Evolutionary conservation across 2,797 vertebrate species (phyloP).

Genomic region (Oreochromis grahami): DNA sequence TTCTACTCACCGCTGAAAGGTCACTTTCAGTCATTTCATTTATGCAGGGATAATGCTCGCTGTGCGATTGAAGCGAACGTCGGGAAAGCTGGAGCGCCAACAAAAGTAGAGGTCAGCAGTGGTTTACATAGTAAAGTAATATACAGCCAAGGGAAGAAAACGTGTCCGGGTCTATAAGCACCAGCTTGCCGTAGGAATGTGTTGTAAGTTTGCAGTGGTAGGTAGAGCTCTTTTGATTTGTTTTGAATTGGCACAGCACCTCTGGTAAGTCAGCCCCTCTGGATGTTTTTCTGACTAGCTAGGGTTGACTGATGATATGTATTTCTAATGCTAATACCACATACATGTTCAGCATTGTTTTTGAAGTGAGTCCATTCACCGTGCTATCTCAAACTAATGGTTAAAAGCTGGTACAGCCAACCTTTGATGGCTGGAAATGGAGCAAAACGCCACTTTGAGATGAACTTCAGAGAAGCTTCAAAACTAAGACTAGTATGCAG

Average conservation of each 20-base stretch:
- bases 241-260: background rate
- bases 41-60: background rate
- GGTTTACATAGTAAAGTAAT: constrained; percentile 2
- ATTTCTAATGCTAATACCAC: background rate
- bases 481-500: background rate
- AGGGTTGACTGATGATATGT: background rate
- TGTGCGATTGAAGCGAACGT: background rate
- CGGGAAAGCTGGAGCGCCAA: background rate
- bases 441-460: background rate
- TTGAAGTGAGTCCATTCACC: background rate
- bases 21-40: constrained; percentile 30
- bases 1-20: constrained; percentile 32
- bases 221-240: background rate
- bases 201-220: background rate
- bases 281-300: background rate
- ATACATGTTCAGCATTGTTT: background rate
- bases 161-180: background rate
- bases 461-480: background rate
- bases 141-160: background rate
- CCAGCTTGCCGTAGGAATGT: background rate
- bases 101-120: background rate
- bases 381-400: background rate
- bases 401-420: background rate
- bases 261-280: background rate
- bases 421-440: background rate